Percentiles rank a stretch among this genome's conserved stretches.
These are phyloP conservation scores for Nothocercus julius DNA, from an alignment of 2,113 vertebrate species.

Conservation along the genomic window DNA sequence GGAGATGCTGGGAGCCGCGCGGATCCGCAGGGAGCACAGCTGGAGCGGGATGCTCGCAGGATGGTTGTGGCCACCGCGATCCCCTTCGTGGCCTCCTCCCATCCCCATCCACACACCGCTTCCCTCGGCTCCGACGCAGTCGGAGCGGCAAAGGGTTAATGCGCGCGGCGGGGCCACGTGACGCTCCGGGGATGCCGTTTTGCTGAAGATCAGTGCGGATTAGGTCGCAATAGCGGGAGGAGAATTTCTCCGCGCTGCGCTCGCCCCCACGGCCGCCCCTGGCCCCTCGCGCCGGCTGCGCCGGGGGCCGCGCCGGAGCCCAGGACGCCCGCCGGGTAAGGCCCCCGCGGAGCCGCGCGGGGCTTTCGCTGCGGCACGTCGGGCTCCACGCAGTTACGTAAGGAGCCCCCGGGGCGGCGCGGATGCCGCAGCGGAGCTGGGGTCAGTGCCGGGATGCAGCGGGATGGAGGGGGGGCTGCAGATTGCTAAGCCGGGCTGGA, in stretches of 20 bases:
- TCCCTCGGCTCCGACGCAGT: neutral
- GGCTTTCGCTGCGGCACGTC: rapidly evolving
- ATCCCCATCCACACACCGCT: neutral
- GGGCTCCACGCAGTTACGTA: neutral
- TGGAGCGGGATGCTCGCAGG: rapidly evolving
- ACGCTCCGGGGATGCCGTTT: conserved; percentile 15
- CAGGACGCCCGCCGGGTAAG: neutral
- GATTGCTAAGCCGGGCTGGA: rapidly evolving
- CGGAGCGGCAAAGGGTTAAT: conserved; percentile 19
- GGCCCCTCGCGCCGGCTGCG: rapidly evolving
- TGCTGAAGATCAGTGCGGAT: conserved; percentile 45
- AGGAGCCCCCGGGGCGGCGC: neutral
- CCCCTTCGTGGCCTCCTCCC: neutral
- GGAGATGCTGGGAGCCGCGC: neutral
- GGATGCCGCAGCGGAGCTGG: neutral
- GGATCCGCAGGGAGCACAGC: neutral
- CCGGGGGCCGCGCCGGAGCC: neutral
- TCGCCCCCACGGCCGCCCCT: neutral
- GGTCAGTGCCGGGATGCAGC: neutral
- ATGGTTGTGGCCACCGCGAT: rapidly evolving
- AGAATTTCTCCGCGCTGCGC: neutral
- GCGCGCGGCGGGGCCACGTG: neutral
- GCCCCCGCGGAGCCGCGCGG: rapidly evolving
- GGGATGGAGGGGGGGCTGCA: neutral
- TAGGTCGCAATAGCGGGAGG: conserved; percentile 22